Conservation (phyloP, 2,888 invertebrate genomes). For the Griposia aprilina region DNA sequence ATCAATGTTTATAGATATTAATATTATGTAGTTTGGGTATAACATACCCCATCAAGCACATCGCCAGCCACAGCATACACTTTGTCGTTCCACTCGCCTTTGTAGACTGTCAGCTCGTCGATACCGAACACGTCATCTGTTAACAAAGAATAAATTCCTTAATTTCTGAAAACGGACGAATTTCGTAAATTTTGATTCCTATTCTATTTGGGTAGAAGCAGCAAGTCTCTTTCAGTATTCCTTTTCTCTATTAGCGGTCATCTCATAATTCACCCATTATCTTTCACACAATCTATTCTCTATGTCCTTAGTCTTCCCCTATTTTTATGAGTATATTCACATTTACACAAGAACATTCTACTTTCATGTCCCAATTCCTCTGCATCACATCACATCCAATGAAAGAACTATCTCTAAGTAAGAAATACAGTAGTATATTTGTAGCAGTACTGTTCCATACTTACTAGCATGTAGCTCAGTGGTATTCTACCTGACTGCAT, state of each 20-base stretch:
- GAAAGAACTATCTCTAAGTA: not conserved
- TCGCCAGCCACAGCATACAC: conserved; percentile 98
- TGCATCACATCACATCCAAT: not conserved
- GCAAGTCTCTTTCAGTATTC: not conserved
- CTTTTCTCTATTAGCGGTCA: not conserved
- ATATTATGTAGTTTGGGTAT: not conserved
- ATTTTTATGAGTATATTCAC: not conserved
- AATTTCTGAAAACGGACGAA: too few species aligned
- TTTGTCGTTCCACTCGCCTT: conserved; percentile 96
- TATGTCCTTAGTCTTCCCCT: not conserved
- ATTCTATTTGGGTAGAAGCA: not conserved
- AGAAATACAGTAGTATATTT: conserved; percentile 14
- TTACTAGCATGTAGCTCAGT: conserved; percentile 44
- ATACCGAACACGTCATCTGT: conserved; percentile 97
- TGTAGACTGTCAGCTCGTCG: conserved; percentile 97
- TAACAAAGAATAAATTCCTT: conserved; percentile 68
- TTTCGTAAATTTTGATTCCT: too few species aligned
- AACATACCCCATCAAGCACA: conserved; percentile 97
- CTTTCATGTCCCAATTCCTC: too few species aligned
- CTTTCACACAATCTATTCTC: not conserved
- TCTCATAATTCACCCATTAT: not conserved
- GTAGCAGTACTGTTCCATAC: conserved; percentile 64
- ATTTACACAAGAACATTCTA: not conserved
- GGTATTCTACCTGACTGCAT: conserved; percentile 63
- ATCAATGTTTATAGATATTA: not conserved